Base-by-base conservation (phyloP, 2,797 vertebrate genomes). In the Hybognathus amarus region DNA sequence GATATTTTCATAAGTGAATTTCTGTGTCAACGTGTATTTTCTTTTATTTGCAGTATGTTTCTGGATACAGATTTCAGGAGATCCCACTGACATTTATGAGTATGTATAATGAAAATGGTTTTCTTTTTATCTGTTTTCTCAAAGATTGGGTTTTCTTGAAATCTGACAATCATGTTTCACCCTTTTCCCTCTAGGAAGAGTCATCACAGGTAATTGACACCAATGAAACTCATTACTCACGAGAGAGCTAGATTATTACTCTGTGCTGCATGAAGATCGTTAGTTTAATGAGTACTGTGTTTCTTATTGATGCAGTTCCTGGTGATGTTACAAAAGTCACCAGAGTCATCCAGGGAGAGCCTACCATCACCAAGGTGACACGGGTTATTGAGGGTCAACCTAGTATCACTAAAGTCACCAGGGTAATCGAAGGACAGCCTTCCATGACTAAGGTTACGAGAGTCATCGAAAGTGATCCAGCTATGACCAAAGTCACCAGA, bases 31-130 rank as follows among this genome's bases (percentile, higher is more conserved):
- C 6, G 6, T 50, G 42, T 20, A 33, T 63, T 70, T 79, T 63
- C 18, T 36, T 63, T 64, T 75, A 47, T 90, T 94, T 91, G 73
- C 89, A 99, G 98, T 98, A 93, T 89, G 93, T 95, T 87, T 92
- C 94, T 84, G 97, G 97, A 77, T 96, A 95, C 92, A 95, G 89
- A 89, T 99, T 97, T 93, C 92, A 97, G 91, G 97, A 98, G 92
- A 98, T 99, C 81, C 97, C 97, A 17, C 90, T 97, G 59, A 97
- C 96, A 1, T 96, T 97, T 92, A 91, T 97, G 87, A 96, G 98
- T 99, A 96, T 96, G 97, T 97, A 84, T 17, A 81, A 82, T 54
- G 80, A 87, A 64, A 76, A 59, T 20, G 7, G 40, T 18, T 13
- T 17, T 74, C 18, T 74, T 17, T 36, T n/a, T 30, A 83, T 36